phyloP scores from a whole-genome alignment of 2,113 vertebrate genomes.

The Rhea pennata region DNA sequence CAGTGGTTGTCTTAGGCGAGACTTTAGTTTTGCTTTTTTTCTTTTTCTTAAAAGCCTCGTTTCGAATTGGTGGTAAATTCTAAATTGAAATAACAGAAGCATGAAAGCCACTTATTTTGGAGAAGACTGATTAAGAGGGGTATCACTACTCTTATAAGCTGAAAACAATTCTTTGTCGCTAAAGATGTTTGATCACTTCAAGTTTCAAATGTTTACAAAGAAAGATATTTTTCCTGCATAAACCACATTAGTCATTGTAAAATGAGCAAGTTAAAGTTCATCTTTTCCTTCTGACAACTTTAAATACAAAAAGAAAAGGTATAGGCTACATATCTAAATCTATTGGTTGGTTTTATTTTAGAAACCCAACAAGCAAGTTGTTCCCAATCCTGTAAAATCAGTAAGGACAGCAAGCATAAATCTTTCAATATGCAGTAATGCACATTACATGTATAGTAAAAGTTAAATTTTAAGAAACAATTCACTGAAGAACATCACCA shows the following conservation, averaged over 20 bases:
- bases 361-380: background rate
- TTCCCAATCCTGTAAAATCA: background rate
- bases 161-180: no score
- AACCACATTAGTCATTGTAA: no score
- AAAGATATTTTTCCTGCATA: background rate
- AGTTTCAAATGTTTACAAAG: background rate
- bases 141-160: no score
- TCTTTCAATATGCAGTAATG: background rate
- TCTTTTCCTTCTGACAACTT: background rate
- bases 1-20: constrained; percentile 72
- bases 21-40: constrained; percentile 81
- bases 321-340: background rate
- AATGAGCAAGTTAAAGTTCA: background rate
- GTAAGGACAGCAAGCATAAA: background rate
- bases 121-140: background rate
- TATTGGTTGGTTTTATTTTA: background rate
- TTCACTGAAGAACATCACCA: background rate
- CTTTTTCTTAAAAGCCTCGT: constrained; percentile 89
- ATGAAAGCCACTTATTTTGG: background rate
- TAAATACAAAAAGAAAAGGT: background rate
- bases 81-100: constrained; percentile 22
- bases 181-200: background rate
- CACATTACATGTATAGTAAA: background rate
- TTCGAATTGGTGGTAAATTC: constrained; percentile 90
- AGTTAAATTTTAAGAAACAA: background rate